Percentiles rank a stretch among this genome's conserved stretches.
phyloP scores from a whole-genome alignment of 1,140 invertebrate genomes.

The Drosophila tristis region DNA sequence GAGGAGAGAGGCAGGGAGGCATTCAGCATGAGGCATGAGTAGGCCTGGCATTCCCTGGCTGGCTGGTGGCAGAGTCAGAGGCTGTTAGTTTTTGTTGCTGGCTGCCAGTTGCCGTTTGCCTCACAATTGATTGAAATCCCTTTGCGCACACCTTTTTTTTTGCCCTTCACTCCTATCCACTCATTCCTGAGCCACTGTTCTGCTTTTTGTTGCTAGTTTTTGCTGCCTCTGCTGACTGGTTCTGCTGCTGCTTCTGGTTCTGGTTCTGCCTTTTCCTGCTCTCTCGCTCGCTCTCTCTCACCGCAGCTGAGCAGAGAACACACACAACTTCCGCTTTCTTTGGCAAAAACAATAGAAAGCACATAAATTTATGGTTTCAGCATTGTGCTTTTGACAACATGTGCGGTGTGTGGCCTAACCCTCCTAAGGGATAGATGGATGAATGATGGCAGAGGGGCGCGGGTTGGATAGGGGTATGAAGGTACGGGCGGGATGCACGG shows the following conservation, averaged over 20 bases:
- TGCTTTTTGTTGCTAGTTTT: constrained; percentile 41
- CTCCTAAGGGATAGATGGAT: constrained; percentile 13
- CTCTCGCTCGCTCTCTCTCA: constrained; percentile 12
- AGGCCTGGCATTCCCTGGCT: too few relatives aligned
- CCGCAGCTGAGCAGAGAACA: constrained; percentile 30
- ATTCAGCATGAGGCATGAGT: too few relatives aligned
- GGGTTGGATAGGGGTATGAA: too few relatives aligned
- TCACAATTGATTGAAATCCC: constrained; percentile 81
- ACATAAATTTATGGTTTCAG: constrained; percentile 82
- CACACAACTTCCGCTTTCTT: constrained; percentile 77
- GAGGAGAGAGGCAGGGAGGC: too few relatives aligned
- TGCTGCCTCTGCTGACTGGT: constrained; percentile 5
- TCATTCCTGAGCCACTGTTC: constrained; percentile 1
- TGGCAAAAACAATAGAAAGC: constrained; percentile 82
- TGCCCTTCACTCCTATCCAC: not conserved
- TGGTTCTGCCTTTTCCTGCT: constrained; percentile 5
- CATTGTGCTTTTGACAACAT: constrained; percentile 81
- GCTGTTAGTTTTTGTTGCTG: constrained; percentile 72
- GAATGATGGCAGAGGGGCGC: not conserved
- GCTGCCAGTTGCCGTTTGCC: constrained; percentile 51
- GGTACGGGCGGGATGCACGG: not conserved
- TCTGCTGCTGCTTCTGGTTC: constrained; percentile 10
- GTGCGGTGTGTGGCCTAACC: constrained; percentile 52
- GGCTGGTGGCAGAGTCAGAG: constrained; percentile 14
- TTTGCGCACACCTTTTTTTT: constrained; percentile 75